Base-by-base conservation (phyloP, 2,797 vertebrate species). In the Salarias fasciatus region DNA sequence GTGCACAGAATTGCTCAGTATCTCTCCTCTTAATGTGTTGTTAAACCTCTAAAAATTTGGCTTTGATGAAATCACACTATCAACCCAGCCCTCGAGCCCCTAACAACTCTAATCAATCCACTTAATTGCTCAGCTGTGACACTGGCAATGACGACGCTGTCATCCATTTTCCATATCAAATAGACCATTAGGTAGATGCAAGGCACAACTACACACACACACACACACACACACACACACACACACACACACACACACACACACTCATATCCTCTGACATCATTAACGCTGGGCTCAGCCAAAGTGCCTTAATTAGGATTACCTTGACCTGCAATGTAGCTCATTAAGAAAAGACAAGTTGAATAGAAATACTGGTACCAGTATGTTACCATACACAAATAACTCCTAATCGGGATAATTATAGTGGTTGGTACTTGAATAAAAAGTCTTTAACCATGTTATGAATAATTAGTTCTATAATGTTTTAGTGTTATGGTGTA, bases 61-160 rank as follows among this genome's bases (percentile, higher is more conserved):
- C 54, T 55, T 54, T 75, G 75, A 85, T 75, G 58, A 66, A 67
- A 81, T 79, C 79, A 43, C 46, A 43, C 28, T 37, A 15, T 50
- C 6, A 14, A 14, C 37, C 53, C 36, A 60, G 53, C 65, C 74
- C 71, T 62, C 49, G 59, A 44, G 63, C 64, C 72, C 70, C 60
- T 50, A 83, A 84, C 75, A 82, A 75, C 70, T 75, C 70, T 73
- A 84, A 90, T 89, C 85, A 87, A 85, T 89, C 80, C 64, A 65
- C 51, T 69, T 90, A 87, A 89, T 87, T 88, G 79, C 80, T 71
- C 47, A 69, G 71, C 57, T 48, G 62, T 50, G 71, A 74, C 82
- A 80, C 72, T 24, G 50, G 44, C 72, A 72, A 81, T 79, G 79
- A 82, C 41, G 43, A 45, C 71, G 42, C 49, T 81, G 80, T 87